Conservation (phyloP, 2,797 vertebrate genomes). For the Psittacula echo region DNA sequence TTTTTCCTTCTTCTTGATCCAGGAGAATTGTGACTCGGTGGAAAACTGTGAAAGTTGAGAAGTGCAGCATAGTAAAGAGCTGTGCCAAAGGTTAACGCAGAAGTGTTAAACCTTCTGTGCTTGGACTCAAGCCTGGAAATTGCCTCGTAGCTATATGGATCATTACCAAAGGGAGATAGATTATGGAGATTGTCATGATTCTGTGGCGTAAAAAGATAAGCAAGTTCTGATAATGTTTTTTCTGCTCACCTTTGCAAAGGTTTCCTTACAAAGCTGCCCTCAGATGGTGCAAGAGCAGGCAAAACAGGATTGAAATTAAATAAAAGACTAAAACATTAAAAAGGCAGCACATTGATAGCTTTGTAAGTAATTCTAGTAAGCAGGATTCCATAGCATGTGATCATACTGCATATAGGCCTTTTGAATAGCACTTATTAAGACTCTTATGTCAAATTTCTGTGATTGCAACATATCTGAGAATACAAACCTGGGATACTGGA, state of each 20-base stretch:
- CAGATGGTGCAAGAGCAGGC: not conserved
- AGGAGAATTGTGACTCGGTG: not conserved
- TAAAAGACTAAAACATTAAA: not conserved
- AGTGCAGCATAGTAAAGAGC: not conserved
- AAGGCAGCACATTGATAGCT: not conserved
- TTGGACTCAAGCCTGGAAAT: constrained; percentile 18
- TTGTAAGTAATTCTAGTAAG: not conserved
- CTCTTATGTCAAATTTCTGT: not conserved
- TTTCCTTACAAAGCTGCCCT: not conserved
- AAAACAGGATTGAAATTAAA: not conserved
- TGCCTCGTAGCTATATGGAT: not conserved
- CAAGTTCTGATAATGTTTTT: not conserved
- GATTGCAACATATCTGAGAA: not conserved
- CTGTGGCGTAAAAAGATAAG: not conserved
- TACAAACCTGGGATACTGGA: not conserved
- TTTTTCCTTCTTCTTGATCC: not conserved
- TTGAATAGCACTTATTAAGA: not conserved
- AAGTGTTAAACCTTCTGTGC: not conserved
- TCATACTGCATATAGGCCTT: not conserved
- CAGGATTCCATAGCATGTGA: not conserved
- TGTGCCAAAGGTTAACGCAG: not conserved
- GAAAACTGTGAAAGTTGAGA: not conserved
- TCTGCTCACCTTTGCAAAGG: not conserved
- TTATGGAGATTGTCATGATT: not conserved
- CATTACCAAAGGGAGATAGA: not conserved